Conservation (phyloP, 2,888 invertebrate species). For the Hirtodrosophila alboralis region DNA sequence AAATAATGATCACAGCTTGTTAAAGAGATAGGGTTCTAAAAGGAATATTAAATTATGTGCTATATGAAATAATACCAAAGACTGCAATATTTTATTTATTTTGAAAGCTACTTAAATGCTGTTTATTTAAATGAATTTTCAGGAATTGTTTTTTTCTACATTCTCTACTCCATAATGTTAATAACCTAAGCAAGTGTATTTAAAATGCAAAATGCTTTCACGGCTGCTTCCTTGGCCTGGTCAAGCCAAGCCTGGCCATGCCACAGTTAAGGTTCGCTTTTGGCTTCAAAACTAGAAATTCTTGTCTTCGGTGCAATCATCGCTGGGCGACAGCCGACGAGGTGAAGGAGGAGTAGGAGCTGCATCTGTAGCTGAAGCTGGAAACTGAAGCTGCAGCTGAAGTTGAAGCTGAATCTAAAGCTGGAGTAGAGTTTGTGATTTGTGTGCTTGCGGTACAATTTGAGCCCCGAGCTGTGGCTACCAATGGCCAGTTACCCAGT, state of each 20-base stretch:
- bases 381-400: not conserved
- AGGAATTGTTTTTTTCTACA: not conserved
- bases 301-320: conserved; percentile 72
- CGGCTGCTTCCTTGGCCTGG: conserved; percentile 46
- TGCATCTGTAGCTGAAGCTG: conserved; percentile 7
- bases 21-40: too few species aligned
- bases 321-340: conserved; percentile 47
- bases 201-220: conserved; percentile 76
- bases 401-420: conserved; percentile 19
- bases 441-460: conserved; percentile 79
- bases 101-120: too few species aligned
- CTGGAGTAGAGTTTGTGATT: conserved; percentile 64
- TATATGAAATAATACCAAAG: too few species aligned
- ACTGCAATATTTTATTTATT: too few species aligned
- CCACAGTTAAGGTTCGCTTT: conserved; percentile 64
- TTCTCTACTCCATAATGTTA: not conserved
- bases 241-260: conserved; percentile 44
- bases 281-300: conserved; percentile 69
- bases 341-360: conserved; percentile 18
- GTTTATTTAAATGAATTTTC: too few species aligned
- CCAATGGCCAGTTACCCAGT: conserved; percentile 69
- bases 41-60: too few species aligned
- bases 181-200: conserved; percentile 22
- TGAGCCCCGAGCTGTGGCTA: conserved; percentile 76
- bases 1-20: too few species aligned